Conservation (phyloP, 2,113 vertebrate species). For the Psittacus erithacus region DNA sequence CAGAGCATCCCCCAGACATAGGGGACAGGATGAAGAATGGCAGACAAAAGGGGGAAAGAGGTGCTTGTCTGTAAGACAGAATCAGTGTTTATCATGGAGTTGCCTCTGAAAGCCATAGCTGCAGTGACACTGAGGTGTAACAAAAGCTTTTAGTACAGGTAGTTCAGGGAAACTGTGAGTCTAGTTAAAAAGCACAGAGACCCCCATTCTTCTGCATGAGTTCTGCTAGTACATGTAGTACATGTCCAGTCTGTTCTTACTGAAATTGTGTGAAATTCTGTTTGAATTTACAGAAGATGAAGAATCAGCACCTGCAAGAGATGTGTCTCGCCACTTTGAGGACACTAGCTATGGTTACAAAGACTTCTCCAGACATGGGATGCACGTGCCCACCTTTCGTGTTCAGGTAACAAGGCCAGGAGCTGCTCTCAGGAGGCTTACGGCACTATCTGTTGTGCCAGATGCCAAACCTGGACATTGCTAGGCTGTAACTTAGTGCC, state of each 20-base stretch:
- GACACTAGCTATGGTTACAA: constrained; percentile 98
- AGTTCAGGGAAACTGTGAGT: background rate
- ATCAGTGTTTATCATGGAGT: background rate
- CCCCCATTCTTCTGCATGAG: background rate
- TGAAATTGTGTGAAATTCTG: background rate
- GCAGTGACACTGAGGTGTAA: background rate
- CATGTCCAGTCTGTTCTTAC: background rate
- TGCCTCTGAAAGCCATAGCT: background rate
- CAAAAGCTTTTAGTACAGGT: background rate
- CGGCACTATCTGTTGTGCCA: background rate
- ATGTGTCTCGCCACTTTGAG: constrained; percentile 95
- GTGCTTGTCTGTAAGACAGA: background rate
- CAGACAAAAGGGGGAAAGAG: background rate
- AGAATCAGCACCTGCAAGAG: constrained; percentile 84
- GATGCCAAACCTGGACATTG: background rate
- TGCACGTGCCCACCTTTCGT: constrained; percentile 95
- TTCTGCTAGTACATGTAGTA: background rate
- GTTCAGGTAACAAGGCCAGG: constrained; percentile 83
- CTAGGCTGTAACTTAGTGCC: background rate
- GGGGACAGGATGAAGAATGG: background rate
- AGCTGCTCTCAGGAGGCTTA: background rate
- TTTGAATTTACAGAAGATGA: constrained; percentile 83
- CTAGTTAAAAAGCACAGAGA: background rate
- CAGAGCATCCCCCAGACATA: background rate
- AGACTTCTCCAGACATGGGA: constrained; percentile 93